Evolutionary conservation across 2,797 vertebrate genomes (phyloP), one percentile per base, ranked within the genome.

Genomic region (Anguilla obscura): DNA sequence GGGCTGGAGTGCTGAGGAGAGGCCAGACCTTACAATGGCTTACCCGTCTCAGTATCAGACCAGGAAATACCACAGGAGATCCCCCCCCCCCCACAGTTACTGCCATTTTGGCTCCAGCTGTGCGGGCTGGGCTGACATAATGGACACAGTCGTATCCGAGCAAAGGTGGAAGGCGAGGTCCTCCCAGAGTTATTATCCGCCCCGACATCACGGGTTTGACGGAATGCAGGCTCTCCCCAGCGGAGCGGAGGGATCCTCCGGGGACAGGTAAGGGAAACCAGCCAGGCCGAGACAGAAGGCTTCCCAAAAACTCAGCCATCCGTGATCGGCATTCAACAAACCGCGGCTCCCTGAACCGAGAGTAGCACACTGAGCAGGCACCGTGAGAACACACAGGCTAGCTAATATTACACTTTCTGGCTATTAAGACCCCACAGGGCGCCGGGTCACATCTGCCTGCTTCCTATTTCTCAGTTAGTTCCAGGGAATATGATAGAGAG

Each of bases 51-150:
- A n/a, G 60, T 93, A 94, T 94, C 93, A 85, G 76, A 93, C 36
- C 89, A 91, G 95, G 95, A 96, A 96, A 95, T 95, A 91, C 94
- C 94, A 95, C 79, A 90, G 91, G 60, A 92, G 91, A 91, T 89
- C 90, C 88, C 84, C 86, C 88, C 84, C 86, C 21, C 40, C 30
- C 83, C 76, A 89, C 60, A 90, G 85, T 85, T 84, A 89, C 87
- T 90, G 86, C 91, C 93, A 89, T 90, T 92, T 91, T 89, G 86
- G 90, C 90, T 92, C 90, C 92, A 92, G 87, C 90, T 92, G 92
- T 88, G 66, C 84, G 56, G 12, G 48, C 30, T 30, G 87, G 91
- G 89, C 92, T 93, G 92, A 94, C 93, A 93, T 88, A 91, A 90
- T 88, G 89, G 89, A 90, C 88, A 90, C 88, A 45, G 89, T 94